phyloP scores from a whole-genome alignment of 2,797 vertebrate genomes.

The Coregonus ussuriensis region DNA sequence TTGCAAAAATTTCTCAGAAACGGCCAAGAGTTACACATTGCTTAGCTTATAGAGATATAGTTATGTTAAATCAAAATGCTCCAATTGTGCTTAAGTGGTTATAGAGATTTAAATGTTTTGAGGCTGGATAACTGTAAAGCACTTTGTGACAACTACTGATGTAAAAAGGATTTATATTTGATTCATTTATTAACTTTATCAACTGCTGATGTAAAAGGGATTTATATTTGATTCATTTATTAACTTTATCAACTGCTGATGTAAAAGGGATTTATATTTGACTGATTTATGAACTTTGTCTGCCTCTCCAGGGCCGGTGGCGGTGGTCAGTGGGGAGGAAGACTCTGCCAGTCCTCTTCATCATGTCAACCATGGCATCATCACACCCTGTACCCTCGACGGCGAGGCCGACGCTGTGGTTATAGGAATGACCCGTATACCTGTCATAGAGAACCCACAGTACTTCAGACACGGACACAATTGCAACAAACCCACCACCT shows the following conservation, averaged over 20 bases:
- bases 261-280: background rate
- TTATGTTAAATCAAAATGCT: background rate
- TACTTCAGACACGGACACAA: conserved; percentile 98
- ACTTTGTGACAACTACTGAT: background rate
- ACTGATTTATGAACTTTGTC: background rate
- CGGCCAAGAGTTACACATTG: background rate
- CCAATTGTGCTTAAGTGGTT: background rate
- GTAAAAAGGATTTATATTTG: no score
- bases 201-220: no score
- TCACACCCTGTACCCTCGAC: conserved; percentile 90
- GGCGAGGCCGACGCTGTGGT: conserved; percentile 91
- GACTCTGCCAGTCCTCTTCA: conserved; percentile 98
- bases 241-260: background rate
- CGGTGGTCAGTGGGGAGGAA: conserved; percentile 97
- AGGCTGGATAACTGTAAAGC: background rate
- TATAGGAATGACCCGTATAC: conserved; percentile 98
- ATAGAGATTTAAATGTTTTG: background rate
- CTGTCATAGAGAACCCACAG: conserved; percentile 95
- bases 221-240: no score
- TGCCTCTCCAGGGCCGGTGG: conserved; percentile 84
- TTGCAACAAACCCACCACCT: conserved; percentile 94
- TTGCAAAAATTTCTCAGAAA: background rate
- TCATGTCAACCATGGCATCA: conserved; percentile 97
- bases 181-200: no score
- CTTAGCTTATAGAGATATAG: background rate